These are phyloP conservation scores for Climacteris rufus DNA, from an alignment of 2,113 vertebrate genomes.

Conservation along the genomic window DNA sequence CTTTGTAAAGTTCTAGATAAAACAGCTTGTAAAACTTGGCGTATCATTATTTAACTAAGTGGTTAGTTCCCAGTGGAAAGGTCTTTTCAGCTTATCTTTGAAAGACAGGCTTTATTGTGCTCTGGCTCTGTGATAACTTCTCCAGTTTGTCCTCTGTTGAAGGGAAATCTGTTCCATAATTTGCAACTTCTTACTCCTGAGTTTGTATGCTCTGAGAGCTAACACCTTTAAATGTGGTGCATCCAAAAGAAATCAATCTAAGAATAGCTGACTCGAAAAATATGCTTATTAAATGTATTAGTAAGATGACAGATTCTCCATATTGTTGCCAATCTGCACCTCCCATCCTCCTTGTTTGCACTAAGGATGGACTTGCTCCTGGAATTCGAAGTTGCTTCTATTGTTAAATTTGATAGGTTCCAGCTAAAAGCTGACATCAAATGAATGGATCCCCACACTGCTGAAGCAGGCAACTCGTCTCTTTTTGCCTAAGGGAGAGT, in stretches of 20 bases:
- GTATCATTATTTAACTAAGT: neutral
- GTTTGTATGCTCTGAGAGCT: neutral
- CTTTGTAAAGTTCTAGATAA: neutral
- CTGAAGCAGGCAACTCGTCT: neutral
- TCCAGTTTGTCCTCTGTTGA: constrained; percentile 2
- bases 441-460: neutral
- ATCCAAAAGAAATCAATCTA: neutral
- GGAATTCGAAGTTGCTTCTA: neutral
- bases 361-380: neutral
- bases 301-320: neutral
- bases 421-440: neutral
- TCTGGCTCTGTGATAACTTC: constrained; percentile 6
- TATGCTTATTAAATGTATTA: neutral
- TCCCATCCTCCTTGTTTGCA: neutral
- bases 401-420: neutral
- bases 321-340: neutral
- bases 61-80: neutral
- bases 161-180: neutral
- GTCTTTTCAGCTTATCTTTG: constrained; percentile 16
- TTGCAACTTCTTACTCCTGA: neutral
- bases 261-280: neutral
- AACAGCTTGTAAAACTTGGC: neutral
- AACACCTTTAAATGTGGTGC: neutral
- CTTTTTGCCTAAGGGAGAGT: neutral
- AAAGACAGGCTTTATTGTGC: neutral